Conservation (phyloP, 1,140 invertebrate genomes). For the Drosophila repletoides region DNA sequence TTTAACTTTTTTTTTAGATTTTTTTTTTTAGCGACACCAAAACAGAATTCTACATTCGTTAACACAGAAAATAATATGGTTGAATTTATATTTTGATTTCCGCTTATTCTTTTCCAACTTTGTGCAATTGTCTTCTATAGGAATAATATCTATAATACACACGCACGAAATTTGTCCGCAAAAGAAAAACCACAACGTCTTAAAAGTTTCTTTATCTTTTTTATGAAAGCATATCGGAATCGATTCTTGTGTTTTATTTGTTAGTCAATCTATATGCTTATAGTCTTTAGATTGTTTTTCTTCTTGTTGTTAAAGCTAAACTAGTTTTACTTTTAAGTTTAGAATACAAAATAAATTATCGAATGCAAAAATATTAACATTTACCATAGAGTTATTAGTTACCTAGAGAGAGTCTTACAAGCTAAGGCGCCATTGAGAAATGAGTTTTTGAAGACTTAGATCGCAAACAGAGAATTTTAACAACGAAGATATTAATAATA, state of each 20-base stretch:
- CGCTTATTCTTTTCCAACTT: slow-evolving; percentile 70
- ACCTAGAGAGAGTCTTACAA: slow-evolving; percentile 30
- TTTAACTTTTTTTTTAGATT: slow-evolving; percentile 1
- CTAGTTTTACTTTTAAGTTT: slow-evolving; percentile 19
- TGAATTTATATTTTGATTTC: slow-evolving; percentile 57
- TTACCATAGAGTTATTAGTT: slow-evolving; percentile 34
- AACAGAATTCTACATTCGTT: slow-evolving; percentile 77
- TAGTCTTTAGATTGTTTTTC: slow-evolving; percentile 70
- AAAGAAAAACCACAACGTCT: slow-evolving; percentile 79
- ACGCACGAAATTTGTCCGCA: slow-evolving; percentile 69
- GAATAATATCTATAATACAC: slow-evolving; percentile 13
- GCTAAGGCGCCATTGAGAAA: slow-evolving; percentile 32
- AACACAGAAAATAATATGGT: slow-evolving; percentile 68
- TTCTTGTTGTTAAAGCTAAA: slow-evolving; percentile 44
- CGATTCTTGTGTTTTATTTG: slow-evolving; percentile 54
- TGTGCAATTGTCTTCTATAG: slow-evolving; percentile 41
- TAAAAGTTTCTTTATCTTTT: slow-evolving; percentile 43
- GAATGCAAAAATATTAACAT: slow-evolving; percentile 65
- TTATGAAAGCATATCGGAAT: slow-evolving; percentile 63
- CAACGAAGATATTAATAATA: slow-evolving; percentile 44
- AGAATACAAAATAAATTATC: slow-evolving; percentile 74
- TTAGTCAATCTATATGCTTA: slow-evolving; percentile 72
- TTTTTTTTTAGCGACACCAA: slow-evolving; percentile 66
- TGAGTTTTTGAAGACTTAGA: slow-evolving; percentile 41
- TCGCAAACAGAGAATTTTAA: slow-evolving; percentile 39